Evolutionary conservation across 1,140 invertebrate genomes (phyloP).

Genomic region (Trachymyrmex cornetzi): DNA sequence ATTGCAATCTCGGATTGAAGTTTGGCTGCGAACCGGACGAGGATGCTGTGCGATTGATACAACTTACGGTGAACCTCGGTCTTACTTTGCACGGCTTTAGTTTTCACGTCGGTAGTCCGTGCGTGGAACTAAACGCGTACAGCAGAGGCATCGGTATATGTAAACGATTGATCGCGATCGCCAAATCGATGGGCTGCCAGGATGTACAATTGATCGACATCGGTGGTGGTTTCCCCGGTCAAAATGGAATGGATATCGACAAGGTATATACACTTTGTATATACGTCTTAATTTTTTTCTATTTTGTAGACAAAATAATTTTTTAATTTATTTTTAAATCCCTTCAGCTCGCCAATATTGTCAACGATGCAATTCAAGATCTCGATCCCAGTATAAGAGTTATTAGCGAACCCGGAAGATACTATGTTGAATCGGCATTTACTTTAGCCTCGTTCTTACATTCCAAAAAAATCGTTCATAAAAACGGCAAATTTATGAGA

Average conservation of each 20-base stretch:
- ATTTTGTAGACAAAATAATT: background rate
- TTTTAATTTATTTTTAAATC: conserved; percentile 60
- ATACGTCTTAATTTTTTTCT: background rate
- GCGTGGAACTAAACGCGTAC: conserved; percentile 91
- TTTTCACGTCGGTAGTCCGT: conserved; percentile 96
- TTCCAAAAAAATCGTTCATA: conserved; percentile 87
- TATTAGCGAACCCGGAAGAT: conserved; percentile 92
- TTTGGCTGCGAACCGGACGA: conserved; percentile 95
- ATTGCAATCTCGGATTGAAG: conserved; percentile 95
- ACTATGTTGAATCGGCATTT: conserved; percentile 90
- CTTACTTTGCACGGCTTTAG: conserved; percentile 94
- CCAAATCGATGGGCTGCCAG: conserved; percentile 89
- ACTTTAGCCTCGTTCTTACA: conserved; percentile 89
- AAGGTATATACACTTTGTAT: conserved; percentile 85
- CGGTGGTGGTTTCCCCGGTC: conserved; percentile 94
- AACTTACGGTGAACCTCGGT: conserved; percentile 90
- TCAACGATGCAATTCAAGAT: conserved; percentile 88
- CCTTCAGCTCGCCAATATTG: conserved; percentile 86
- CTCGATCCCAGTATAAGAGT: conserved; percentile 89
- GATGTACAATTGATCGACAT: conserved; percentile 92
- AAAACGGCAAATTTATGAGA: conserved; percentile 76
- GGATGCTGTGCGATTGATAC: conserved; percentile 92
- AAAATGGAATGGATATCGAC: conserved; percentile 88
- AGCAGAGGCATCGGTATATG: conserved; percentile 90
- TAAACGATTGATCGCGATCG: conserved; percentile 90